Base-by-base conservation (phyloP, 2,888 invertebrate species). In the Drosophila algonquin region DNA sequence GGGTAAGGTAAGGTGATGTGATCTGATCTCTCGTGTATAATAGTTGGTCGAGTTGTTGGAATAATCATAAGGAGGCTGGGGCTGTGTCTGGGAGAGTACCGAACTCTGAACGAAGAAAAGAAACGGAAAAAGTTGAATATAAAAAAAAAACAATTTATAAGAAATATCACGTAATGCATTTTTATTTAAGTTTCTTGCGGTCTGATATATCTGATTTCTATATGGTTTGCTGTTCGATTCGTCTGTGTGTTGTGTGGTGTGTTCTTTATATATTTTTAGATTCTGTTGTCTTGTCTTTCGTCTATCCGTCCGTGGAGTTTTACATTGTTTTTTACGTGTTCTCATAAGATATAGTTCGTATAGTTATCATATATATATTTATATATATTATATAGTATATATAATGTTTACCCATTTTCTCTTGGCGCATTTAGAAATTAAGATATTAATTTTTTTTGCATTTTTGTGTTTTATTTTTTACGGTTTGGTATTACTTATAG, bases 131-230 rank as follows among this genome's bases (percentile, higher is more conserved):
- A 32, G 16, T 64, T 70, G 65, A 56, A 32, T 71, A 89, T 68
- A 75, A 63, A 63, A 88, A 88, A 87, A 88, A 79, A 24, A 87
- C 76, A 75, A 88, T 75, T 73, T 85, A 74, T 80, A 87, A 80
- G 88, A 89, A 89, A 78, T 84, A 84, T 84, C 89, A 89, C 88
- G 84, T 87, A 89, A 89, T 84, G 81, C 80, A 87, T 79, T 79
- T 80, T 80, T 80, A 77, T 86, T 89, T 75, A 74, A 76, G 56
- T 65, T 75, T 84, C 70, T 55, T 71, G 70, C 71, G 48, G 47
- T 72, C 24, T 47, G 47, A 65, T 40, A 64, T 40, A 54, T 65
- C 48, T 72, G 63, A 72, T 61, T 53, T 74, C 70, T 21, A 50
- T 62, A 54, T 35, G 40, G 6, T n/a, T 40, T 14, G 40, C 40